Evolutionary conservation across 2,113 vertebrate species (phyloP), one percentile per base, ranked within the genome.

Genomic region (Cyphomyrus plagiostoma): DNA sequence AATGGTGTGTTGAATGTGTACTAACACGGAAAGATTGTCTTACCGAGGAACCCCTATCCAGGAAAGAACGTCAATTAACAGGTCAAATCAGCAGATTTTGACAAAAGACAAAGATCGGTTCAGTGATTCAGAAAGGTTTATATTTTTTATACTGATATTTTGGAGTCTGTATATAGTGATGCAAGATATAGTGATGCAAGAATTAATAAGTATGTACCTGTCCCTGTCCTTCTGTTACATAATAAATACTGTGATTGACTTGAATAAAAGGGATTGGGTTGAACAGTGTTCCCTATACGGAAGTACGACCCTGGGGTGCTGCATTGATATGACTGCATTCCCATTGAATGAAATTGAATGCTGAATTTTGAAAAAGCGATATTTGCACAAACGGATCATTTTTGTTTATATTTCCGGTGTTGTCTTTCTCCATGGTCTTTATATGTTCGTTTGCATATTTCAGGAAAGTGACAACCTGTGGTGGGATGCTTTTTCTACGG

Each of bases 391-490:
- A 49, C 11, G n/a, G 83, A 13, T 2, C 3, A 48, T 49, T 4
- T 85, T 85, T 49, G 45, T 26, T 85, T 85, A 49, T 85, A 30
- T 87, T 56, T 87, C 85, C 15, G 5, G 17, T 58, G 7, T 23
- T n/a, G 4, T 45, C 30, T 42, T 42, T 21, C 35, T 23, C 15
- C 49, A 30, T n/a, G 49, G 19, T 6, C 19, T n/a, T 45, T 23
- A 88, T n/a, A n/a, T 15, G 3, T 53, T 56, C 21, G 86, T 11
- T 91, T 50, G 92, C 70, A 49, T 88, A 82, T 46, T 35, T 90
- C 95, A 99, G 98, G 98, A 99, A 91, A 99, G 98, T 89, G 98
- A 99, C 97, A 99, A 97, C 95, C 97, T 99, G 94, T 99, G 98
- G 98, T 99, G 98, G 98, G 98, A 99, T 6, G 98, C 98, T 10